A percentile compares a stretch with the other conserved stretches of the same genome.
phyloP scores from a whole-genome alignment of 1,140 invertebrate species.

The Trissolcus basalis region DNA sequence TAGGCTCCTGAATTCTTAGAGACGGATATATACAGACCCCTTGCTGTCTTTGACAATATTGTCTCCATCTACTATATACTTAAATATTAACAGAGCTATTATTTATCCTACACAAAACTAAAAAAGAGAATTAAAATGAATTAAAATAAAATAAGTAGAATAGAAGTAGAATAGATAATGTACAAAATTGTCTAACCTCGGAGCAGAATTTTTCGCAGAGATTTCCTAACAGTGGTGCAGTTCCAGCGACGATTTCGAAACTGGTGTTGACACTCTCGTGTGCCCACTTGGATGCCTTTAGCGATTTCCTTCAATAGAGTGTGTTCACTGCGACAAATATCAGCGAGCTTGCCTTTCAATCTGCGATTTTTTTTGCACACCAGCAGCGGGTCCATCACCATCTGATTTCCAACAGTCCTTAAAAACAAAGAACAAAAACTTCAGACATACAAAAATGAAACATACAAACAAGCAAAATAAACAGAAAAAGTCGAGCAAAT shows the following conservation, averaged over 20 bases:
- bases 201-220: conserved; percentile 87
- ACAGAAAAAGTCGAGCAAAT: too few relatives aligned
- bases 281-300: conserved; percentile 85
- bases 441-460: conserved; percentile 1
- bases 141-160: too few relatives aligned
- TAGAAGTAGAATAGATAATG: neutral
- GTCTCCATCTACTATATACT: too few relatives aligned
- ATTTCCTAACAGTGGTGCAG: conserved; percentile 85
- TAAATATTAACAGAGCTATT: too few relatives aligned
- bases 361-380: conserved; percentile 89
- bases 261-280: conserved; percentile 89
- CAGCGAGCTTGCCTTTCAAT: conserved; percentile 83
- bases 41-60: too few relatives aligned
- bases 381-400: conserved; percentile 90
- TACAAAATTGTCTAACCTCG: conserved; percentile 79
- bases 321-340: conserved; percentile 86
- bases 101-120: too few relatives aligned
- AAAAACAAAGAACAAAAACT: conserved; percentile 38
- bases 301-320: conserved; percentile 86
- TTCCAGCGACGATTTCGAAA: conserved; percentile 90
- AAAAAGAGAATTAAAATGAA: too few relatives aligned
- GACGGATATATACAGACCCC: neutral
- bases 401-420: conserved; percentile 87
- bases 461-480: neutral
- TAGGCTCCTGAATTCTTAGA: conserved; percentile 43